phyloP scores from a whole-genome alignment of 2,888 invertebrate species.

The Ophonus ardosiacus region DNA sequence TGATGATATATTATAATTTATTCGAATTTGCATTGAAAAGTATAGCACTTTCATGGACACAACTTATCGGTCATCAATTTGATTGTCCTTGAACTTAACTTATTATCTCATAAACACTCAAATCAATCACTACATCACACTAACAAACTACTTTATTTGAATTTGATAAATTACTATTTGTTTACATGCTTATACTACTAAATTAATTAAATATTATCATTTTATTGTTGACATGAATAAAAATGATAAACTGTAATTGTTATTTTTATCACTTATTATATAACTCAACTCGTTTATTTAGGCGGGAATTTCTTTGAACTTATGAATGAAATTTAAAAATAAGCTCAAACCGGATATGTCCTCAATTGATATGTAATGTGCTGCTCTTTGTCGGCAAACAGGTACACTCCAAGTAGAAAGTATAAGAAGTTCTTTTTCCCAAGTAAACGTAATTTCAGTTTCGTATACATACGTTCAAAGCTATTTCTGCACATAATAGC shows the following conservation, averaged over 20 bases:
- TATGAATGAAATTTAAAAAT: slow-evolving; percentile 30
- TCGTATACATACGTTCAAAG: too few species aligned
- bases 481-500: too few species aligned
- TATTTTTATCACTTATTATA: neutral
- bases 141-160: slow-evolving; percentile 13
- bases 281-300: neutral
- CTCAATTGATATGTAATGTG: slow-evolving; percentile 6
- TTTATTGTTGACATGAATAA: neutral
- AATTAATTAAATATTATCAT: slow-evolving; percentile 9
- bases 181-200: slow-evolving; percentile 16
- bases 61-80: neutral
- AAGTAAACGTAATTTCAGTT: too few species aligned
- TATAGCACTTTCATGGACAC: too few species aligned
- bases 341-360: slow-evolving; percentile 17
- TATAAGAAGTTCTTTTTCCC: neutral
- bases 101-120: slow-evolving; percentile 19
- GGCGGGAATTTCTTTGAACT: neutral
- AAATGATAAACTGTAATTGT: neutral
- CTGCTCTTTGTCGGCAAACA: slow-evolving; percentile 4
- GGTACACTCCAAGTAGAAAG: slow-evolving; percentile 3
- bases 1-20: too few species aligned
- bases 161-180: slow-evolving; percentile 27
- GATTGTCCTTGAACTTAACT: slow-evolving; percentile 23
- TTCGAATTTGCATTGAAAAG: too few species aligned
- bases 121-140: slow-evolving; percentile 6